Conservation (phyloP, 2,113 vertebrate genomes). For the Hemibagrus wyckioides region DNA sequence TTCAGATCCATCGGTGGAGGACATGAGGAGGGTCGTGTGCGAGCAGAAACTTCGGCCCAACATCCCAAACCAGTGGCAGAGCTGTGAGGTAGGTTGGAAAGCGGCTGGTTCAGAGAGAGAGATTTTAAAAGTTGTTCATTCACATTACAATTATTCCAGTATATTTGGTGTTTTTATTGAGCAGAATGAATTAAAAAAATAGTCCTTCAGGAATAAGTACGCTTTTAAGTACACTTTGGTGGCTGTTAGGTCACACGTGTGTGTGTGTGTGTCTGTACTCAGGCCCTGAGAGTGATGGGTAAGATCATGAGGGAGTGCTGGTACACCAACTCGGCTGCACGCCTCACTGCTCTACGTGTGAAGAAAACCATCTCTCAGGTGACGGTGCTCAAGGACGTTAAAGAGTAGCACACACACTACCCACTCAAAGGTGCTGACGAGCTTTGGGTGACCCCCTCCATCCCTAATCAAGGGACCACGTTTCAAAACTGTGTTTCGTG, state of each 20-base stretch:
- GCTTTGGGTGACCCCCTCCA: not conserved
- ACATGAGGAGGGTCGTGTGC: constrained; percentile 93
- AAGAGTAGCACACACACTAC: constrained; percentile 59
- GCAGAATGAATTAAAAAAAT: not conserved
- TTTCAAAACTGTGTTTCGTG: not conserved
- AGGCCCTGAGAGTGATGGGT: constrained; percentile 92
- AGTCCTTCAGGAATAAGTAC: not conserved
- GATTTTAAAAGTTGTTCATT: not conserved
- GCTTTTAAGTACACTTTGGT: not conserved
- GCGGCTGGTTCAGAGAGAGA: not conserved
- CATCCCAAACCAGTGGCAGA: constrained; percentile 98
- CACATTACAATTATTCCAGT: not conserved
- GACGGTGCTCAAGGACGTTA: constrained; percentile 75
- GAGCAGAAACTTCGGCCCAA: constrained; percentile 93
- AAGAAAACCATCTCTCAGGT: constrained; percentile 95
- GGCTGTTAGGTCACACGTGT: not conserved
- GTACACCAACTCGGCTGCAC: constrained; percentile 85
- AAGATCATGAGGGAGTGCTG: constrained; percentile 96
- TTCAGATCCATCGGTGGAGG: constrained; percentile 94
- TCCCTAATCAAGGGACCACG: constrained; percentile 19
- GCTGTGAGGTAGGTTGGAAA: constrained; percentile 86
- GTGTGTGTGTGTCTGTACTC: constrained; percentile 28
- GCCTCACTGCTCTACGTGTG: constrained; percentile 90
- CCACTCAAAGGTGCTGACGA: constrained; percentile 22
- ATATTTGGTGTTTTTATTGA: not conserved